A percentile compares a stretch with the other conserved stretches of the same genome.
These are phyloP conservation scores for Panzeria rudis DNA, from an alignment of 2,888 invertebrate species.

Conservation along the genomic window DNA sequence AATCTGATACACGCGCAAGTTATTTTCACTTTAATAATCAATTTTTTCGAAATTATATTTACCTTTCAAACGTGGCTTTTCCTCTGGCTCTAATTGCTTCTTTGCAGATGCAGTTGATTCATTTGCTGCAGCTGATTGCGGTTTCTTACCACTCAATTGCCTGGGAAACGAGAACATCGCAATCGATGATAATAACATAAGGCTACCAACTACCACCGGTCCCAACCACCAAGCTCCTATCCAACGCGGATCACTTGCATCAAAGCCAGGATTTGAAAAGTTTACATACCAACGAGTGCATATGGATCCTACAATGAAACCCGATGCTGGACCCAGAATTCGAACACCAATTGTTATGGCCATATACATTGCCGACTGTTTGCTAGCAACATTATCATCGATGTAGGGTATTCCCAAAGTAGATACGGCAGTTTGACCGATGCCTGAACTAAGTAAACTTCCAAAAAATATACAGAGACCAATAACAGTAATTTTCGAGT, in stretches of 20 bases:
- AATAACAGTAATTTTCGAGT: conserved; percentile 90
- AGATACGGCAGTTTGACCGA: conserved; percentile 96
- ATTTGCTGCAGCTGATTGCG: conserved; percentile 72
- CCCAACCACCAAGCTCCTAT: conserved; percentile 99
- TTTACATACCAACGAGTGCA: conserved; percentile 95
- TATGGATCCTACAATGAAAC: conserved; percentile 94
- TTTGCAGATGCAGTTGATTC: conserved; percentile 28
- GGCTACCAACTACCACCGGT: conserved; percentile 92
- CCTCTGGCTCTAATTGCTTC: conserved; percentile 81
- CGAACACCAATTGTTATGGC: conserved; percentile 96
- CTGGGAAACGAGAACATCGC: conserved; percentile 97
- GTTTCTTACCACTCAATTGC: conserved; percentile 86
- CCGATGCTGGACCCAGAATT: conserved; percentile 94
- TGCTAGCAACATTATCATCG: conserved; percentile 96
- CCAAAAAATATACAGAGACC: conserved; percentile 95
- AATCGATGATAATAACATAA: conserved; percentile 92
- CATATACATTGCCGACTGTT: conserved; percentile 96
- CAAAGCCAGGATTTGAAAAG: conserved; percentile 90
- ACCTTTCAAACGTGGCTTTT: conserved; percentile 88
- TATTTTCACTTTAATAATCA: neutral
- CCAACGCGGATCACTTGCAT: conserved; percentile 93
- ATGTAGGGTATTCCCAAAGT: conserved; percentile 97
- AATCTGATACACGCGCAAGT: conserved; percentile 85
- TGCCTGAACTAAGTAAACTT: conserved; percentile 93
- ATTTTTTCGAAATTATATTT: conserved; percentile 2